Evolutionary conservation across 2,888 invertebrate species (phyloP).

Genomic region (Nasonovia ribisnigri): DNA sequence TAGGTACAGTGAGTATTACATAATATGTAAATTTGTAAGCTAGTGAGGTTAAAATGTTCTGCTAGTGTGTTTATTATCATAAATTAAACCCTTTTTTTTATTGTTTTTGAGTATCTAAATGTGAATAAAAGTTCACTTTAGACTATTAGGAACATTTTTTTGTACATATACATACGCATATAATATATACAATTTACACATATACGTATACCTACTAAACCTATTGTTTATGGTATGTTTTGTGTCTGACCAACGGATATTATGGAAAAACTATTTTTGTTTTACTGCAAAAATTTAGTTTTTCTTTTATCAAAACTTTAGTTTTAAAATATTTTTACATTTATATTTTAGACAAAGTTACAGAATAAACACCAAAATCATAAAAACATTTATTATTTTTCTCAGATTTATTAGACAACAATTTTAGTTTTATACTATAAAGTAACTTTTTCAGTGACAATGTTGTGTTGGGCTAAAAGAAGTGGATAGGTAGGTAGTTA

Average conservation of each 20-base stretch:
- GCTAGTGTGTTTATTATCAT: slow-evolving; percentile 18
- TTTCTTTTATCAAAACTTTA: background rate
- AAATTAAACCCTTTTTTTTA: slow-evolving; percentile 34
- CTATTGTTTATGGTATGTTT: background rate
- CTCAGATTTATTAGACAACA: background rate
- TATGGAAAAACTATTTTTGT: background rate
- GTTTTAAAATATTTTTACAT: background rate
- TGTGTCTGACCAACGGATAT: background rate
- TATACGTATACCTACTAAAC: background rate
- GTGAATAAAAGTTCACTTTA: slow-evolving; percentile 34
- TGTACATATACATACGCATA: background rate
- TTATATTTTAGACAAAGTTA: background rate
- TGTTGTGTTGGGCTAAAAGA: background rate
- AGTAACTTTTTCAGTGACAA: background rate
- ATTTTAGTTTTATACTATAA: background rate
- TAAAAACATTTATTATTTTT: background rate
- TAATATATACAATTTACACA: background rate
- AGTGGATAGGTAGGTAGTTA: background rate
- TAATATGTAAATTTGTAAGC: slow-evolving; percentile 6
- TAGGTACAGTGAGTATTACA: background rate
- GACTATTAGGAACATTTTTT: slow-evolving; percentile 11
- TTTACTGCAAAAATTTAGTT: background rate
- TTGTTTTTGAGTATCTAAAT: slow-evolving; percentile 1
- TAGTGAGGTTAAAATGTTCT: background rate
- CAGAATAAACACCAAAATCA: background rate